A percentile compares a stretch with the other conserved stretches of the same genome.
These are phyloP conservation scores for Acrocephalus arundinaceus DNA, from an alignment of 2,113 vertebrate genomes.

Conservation along the genomic window DNA sequence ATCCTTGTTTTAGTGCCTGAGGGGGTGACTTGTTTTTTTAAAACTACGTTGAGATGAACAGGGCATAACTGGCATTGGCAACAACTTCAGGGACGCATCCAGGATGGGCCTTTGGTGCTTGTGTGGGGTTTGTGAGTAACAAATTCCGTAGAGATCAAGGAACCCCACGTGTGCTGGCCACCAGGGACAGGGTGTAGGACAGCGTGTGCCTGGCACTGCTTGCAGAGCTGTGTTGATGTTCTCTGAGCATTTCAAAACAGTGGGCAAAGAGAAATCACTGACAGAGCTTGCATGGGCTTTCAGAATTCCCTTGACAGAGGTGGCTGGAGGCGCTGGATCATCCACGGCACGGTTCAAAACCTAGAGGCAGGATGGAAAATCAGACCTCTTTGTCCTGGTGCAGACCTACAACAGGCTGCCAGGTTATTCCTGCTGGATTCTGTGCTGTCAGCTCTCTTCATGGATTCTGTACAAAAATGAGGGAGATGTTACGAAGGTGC, in stretches of 20 bases:
- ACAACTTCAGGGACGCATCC: not conserved
- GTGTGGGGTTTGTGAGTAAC: not conserved
- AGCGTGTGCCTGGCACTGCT: fast-evolving
- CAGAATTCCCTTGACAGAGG: not conserved
- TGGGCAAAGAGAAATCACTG: not conserved
- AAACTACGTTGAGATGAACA: not conserved
- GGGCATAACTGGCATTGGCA: not conserved
- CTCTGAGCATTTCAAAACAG: not conserved
- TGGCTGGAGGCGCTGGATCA: not conserved
- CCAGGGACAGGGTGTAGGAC: fast-evolving
- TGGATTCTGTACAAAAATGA: not conserved
- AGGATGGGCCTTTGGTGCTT: not conserved
- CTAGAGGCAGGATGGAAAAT: not conserved
- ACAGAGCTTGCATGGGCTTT: not conserved
- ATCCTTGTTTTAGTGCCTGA: not conserved
- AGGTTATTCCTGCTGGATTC: not conserved
- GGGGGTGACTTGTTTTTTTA: not conserved
- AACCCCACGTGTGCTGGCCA: not conserved
- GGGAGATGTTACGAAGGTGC: not conserved
- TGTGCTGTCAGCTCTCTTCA: not conserved
- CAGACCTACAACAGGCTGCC: not conserved
- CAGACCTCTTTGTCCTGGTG: not conserved
- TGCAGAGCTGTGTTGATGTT: not conserved
- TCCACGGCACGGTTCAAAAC: not conserved
- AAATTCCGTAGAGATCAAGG: not conserved